Evolutionary conservation across 1,140 invertebrate genomes (phyloP).

Genomic region (Phymastichus coffea): DNA sequence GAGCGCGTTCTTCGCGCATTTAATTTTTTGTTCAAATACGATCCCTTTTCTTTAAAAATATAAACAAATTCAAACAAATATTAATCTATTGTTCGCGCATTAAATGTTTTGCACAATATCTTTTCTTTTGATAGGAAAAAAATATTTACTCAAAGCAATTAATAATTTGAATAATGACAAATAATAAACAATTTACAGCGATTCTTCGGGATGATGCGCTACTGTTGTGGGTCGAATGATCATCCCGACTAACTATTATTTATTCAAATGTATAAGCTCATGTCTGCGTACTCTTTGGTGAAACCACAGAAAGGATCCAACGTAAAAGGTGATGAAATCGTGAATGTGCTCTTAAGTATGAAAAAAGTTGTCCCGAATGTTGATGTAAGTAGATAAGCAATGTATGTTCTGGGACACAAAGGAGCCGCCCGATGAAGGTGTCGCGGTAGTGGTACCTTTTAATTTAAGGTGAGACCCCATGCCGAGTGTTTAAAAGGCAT

Average conservation of each 20-base stretch:
- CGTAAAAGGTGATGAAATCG: not conserved
- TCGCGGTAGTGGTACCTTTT: too few relatives aligned
- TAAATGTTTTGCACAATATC: not conserved
- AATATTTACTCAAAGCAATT: not conserved
- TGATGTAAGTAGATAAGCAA: too few relatives aligned
- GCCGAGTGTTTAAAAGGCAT: too few relatives aligned
- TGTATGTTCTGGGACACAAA: too few relatives aligned
- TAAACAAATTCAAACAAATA: not conserved
- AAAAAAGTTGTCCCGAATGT: too few relatives aligned
- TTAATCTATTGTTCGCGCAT: not conserved
- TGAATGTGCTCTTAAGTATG: not conserved
- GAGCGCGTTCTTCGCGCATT: too few relatives aligned
- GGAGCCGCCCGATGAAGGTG: too few relatives aligned
- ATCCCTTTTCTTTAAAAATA: not conserved
- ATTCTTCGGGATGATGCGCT: slow-evolving; percentile 22
- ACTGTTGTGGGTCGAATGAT: slow-evolving; percentile 22
- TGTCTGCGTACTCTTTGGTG: slow-evolving; percentile 16
- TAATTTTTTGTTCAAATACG: not conserved
- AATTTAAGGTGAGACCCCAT: too few relatives aligned
- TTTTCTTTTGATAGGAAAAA: not conserved
- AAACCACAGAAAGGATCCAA: slow-evolving; percentile 22
- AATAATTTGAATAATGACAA: too few relatives aligned
- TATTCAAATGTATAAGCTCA: slow-evolving; percentile 17
- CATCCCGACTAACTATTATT: slow-evolving; percentile 23
- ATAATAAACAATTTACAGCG: too few relatives aligned